Evolutionary conservation across 2,888 invertebrate genomes (phyloP).

Genomic region (Clepsis dumicolana): DNA sequence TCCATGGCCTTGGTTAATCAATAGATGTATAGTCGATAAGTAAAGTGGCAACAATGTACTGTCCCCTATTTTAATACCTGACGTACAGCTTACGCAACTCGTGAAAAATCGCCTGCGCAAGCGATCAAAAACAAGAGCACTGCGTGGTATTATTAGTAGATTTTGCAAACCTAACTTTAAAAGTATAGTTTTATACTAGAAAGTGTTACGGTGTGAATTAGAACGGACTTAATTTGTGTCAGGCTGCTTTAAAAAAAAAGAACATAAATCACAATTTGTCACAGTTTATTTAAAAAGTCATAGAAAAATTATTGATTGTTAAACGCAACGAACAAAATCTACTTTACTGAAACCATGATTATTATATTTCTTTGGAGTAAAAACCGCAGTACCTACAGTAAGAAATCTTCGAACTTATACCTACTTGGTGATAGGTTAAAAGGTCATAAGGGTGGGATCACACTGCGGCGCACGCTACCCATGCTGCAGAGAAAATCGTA

Average conservation of each 20-base stretch:
- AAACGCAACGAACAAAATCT: too few relatives aligned
- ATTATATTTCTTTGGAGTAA: too few relatives aligned
- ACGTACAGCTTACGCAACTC: conserved; percentile 1
- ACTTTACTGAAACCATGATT: too few relatives aligned
- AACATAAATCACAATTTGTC: not conserved
- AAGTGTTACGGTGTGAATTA: not conserved
- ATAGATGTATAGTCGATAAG: too few relatives aligned
- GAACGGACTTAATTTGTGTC: not conserved
- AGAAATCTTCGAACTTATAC: too few relatives aligned
- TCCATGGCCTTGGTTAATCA: too few relatives aligned
- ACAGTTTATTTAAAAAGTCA: not conserved
- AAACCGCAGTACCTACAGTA: too few relatives aligned
- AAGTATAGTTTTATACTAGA: not conserved
- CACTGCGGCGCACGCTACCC: too few relatives aligned
- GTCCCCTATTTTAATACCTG: conserved; percentile 2
- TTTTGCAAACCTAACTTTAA: not conserved
- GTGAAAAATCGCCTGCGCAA: not conserved
- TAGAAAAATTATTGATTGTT: too few relatives aligned
- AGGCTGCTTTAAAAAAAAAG: not conserved
- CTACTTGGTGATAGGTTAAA: too few relatives aligned
- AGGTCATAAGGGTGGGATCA: too few relatives aligned
- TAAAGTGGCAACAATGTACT: not conserved
- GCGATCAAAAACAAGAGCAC: conserved; percentile 1
- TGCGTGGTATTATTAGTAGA: not conserved
- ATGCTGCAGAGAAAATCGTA: too few relatives aligned